These are phyloP conservation scores for Scaptomyza parva DNA, from an alignment of 2,888 invertebrate genomes.

Conservation along the genomic window DNA sequence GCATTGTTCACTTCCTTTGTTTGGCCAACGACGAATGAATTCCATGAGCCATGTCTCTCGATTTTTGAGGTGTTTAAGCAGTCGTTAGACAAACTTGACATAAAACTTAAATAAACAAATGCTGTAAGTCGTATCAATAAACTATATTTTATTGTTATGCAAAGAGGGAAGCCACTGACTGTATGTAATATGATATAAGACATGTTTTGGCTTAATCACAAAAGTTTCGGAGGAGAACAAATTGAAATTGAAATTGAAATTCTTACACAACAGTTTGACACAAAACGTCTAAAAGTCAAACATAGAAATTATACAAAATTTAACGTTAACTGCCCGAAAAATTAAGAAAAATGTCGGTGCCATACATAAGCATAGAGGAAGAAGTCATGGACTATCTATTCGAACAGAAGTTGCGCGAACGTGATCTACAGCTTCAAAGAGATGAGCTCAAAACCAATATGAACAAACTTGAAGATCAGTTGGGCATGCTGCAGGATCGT, in stretches of 20 bases:
- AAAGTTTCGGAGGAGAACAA: background rate
- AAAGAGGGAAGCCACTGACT: conserved; percentile 10
- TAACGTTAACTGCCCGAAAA: background rate
- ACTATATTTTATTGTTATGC: conserved; percentile 11
- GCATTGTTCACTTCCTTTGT: conserved; percentile 61
- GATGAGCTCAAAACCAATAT: conserved; percentile 48
- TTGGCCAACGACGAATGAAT: conserved; percentile 28
- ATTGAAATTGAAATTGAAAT: background rate
- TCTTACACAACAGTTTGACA: conserved; percentile 15
- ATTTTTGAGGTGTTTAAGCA: conserved; percentile 21
- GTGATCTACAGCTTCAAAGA: conserved; percentile 45
- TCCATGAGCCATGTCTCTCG: conserved; percentile 17
- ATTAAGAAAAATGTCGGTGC: conserved; percentile 19
- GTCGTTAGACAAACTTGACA: conserved; percentile 13
- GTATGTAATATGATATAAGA: conserved; percentile 10
- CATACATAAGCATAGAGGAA: conserved; percentile 40
- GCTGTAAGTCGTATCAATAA: conserved; percentile 7
- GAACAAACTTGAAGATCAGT: conserved; percentile 41
- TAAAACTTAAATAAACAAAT: conserved; percentile 23
- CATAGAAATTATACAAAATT: conserved; percentile 20
- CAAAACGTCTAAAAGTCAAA: conserved; percentile 8
- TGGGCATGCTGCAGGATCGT: conserved; percentile 50
- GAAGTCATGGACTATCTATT: conserved; percentile 60
- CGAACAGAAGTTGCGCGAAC: conserved; percentile 57
- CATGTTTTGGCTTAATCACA: conserved; percentile 5